Evolutionary conservation across 2,113 vertebrate species (phyloP), one percentile per base, ranked within the genome.

Genomic region (Ellobius talpinus): DNA sequence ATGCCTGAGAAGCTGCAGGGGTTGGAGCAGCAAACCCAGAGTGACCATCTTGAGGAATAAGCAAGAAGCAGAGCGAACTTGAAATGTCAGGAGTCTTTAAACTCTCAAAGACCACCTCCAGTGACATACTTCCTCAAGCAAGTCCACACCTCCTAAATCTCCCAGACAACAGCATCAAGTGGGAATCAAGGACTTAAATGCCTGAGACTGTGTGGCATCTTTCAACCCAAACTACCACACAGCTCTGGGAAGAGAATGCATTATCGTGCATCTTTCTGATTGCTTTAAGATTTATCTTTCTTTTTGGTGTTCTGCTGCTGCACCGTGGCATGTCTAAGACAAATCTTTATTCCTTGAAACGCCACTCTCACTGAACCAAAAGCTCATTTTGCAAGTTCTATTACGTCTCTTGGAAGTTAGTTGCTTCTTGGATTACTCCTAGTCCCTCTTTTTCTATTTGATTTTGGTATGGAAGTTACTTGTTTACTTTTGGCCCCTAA

Each of bases 401-500:
- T 63, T 84, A 29, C 13, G 13, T n/a, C 63, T 63, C 52, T 63
- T 42, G n/a, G 72, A 42, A 76, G 26, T 76, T 29, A 33, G 39
- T 65, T 47, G 23, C 81, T 95, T 86, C 73, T 96, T 86, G n/a
- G 12, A 79, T 93, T 21, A 68, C 11, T 72, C 33, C 36, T 1
- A 26, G 16, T 84, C 89, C 52, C 12, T 36, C 73, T 63, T 73
- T 45, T 93, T 91, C 73, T 7, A 24, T 78, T 95, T 95, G 66
- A 23, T 89, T 97, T 96, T 95, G 73, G 16, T 4, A 61, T 93
- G 61, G 5, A 91, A 52, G 36, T 81, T 94, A 52, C 66, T 81
- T 92, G 74, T 66, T 90, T 88, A 84, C 58, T 89, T 88, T 58
- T 94, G 52, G 7, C 42, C 74, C 96, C 90, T 81, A 19, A 65